These are phyloP conservation scores for Phaethon lepturus DNA, from an alignment of 2,113 vertebrate species.

Conservation along the genomic window DNA sequence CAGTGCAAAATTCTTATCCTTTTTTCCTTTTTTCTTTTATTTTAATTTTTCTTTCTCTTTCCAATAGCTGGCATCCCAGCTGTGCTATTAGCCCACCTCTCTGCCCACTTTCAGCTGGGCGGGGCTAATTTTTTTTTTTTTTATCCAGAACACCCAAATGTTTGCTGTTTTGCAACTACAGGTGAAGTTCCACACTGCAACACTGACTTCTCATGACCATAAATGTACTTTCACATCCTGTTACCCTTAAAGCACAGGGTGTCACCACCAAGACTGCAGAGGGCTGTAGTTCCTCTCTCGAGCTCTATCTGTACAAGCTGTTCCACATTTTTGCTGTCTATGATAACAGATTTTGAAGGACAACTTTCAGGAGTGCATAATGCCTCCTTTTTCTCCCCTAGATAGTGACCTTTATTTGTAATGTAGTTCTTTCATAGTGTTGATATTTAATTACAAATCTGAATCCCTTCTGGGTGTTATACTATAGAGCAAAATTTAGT, in stretches of 20 bases:
- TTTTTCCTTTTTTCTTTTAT: not conserved
- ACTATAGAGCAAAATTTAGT: not conserved
- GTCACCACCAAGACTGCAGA: not conserved
- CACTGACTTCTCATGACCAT: not conserved
- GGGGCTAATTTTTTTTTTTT: not conserved
- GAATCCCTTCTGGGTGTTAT: not conserved
- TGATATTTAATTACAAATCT: constrained; percentile 4
- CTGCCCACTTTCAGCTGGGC: not conserved
- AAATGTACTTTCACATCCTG: not conserved
- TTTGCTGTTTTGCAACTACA: not conserved
- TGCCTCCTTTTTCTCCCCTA: not conserved
- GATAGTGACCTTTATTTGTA: not conserved
- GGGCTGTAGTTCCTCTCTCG: not conserved
- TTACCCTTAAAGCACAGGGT: not conserved
- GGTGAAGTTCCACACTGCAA: not conserved
- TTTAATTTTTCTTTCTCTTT: not conserved
- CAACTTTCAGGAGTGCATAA: not conserved
- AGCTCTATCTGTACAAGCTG: not conserved
- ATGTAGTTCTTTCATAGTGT: not conserved
- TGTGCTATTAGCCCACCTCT: not conserved
- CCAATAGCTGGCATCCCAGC: not conserved
- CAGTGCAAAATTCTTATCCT: accelerated
- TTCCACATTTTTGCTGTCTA: not conserved
- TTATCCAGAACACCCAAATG: not conserved
- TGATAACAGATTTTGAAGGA: not conserved